Evolutionary conservation across 2,113 vertebrate species (phyloP), one percentile per base, ranked within the genome.

Genomic region (Mustela lutreola): DNA sequence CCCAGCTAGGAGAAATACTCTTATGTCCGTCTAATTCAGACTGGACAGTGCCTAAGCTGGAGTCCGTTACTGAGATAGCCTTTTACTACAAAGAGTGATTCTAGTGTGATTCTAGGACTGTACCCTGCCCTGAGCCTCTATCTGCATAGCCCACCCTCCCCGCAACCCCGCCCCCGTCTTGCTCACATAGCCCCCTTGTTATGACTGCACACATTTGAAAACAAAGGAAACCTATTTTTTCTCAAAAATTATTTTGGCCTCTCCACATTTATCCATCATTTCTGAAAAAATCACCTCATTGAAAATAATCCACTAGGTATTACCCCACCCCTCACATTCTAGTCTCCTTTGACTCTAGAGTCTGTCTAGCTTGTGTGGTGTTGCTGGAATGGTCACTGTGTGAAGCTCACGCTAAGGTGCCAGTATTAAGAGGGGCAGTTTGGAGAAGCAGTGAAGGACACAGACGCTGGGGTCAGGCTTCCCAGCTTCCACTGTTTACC

Each of bases 381-480:
- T 63, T 50, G 67, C 12, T 63, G 73, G 81, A 93, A 50, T 11
- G 16, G 48, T 56, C 22, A 42, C 78, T 93, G 12, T 39, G 48
- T 42, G 56, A 89, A 70, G 36, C 79, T 60, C 39, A 73, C 3
- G 33, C 58, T 56, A 62, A 75, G 63, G 53, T 19, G 14, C 31
- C 48, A 31, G 75, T 4, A 39, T 0, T 0, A 7, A 0, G 16
- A 19, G 24, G 28, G 50, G 33, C 9, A 31, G 26, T 12, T 39
- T 11, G 73, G 82, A 71, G 26, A 67, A 31, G 76, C 5, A 48
- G 73, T 53, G 26, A 39, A 33, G 76, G 83, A 56, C 48, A 81
- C 33, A 63, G 58, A 33, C 0, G 1, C n/a, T 24, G 58, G 1
- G 45, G 31, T 22, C 58, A 58, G 71, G 58, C 11, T 86, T 78